These are phyloP conservation scores for Aspidiotus destructor DNA, from an alignment of 2,888 invertebrate genomes.

Conservation along the genomic window DNA sequence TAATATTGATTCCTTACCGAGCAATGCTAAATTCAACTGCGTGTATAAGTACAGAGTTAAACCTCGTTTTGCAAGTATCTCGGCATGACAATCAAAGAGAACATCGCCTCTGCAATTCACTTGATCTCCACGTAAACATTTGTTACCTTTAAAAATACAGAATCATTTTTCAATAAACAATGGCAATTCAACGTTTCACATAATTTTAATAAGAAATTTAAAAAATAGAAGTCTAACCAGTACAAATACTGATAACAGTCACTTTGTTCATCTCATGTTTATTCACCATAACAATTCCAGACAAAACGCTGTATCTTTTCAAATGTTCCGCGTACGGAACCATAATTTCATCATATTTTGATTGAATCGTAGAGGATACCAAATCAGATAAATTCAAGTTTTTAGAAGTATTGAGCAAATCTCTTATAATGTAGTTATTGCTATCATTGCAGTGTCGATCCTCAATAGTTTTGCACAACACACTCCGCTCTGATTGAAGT, in stretches of 20 bases:
- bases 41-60: constrained; percentile 69
- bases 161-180: background rate
- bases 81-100: constrained; percentile 94
- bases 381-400: background rate
- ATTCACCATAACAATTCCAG: constrained; percentile 26
- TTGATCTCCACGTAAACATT: constrained; percentile 88
- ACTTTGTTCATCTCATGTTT: constrained; percentile 25
- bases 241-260: constrained; percentile 60
- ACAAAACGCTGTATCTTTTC: constrained; percentile 26
- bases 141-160: constrained; percentile 61
- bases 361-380: constrained; percentile 12
- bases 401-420: background rate
- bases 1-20: background rate
- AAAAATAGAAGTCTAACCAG: background rate
- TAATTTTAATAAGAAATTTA: background rate
- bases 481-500: background rate
- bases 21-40: constrained; percentile 50
- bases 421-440: no score
- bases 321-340: constrained; percentile 15
- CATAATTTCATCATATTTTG: constrained; percentile 16
- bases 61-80: constrained; percentile 80
- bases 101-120: constrained; percentile 80
- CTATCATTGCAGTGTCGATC: background rate
- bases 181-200: background rate
- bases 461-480: background rate